Evolutionary conservation across 2,888 invertebrate genomes (phyloP).

Genomic region (Syrista parreyssii): DNA sequence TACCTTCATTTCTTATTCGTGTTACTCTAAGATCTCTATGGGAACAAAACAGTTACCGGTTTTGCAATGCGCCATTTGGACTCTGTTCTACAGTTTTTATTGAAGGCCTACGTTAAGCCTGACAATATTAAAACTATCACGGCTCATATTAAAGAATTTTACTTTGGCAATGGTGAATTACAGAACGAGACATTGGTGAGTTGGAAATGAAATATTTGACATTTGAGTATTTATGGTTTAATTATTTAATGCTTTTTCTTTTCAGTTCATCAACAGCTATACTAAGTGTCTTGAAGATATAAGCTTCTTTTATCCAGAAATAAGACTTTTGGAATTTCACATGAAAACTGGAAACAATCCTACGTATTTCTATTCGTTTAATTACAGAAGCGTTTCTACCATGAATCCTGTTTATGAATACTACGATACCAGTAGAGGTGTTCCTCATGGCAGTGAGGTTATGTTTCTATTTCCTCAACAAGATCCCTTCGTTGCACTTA

Average conservation of each 20-base stretch:
- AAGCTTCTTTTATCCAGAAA: constrained; percentile 1
- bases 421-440: neutral
- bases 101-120: neutral
- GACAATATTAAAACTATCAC: neutral
- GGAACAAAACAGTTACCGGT: constrained; percentile 23
- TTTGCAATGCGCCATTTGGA: constrained; percentile 14
- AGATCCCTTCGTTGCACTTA: constrained; percentile 23
- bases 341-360: neutral
- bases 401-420: neutral
- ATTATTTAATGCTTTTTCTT: neutral
- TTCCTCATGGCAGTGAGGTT: neutral
- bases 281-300: neutral
- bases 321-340: neutral
- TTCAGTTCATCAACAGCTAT: constrained; percentile 25
- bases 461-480: neutral
- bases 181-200: neutral
- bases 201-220: neutral
- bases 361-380: neutral
- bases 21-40: neutral
- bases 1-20: neutral
- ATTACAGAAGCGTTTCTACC: neutral
- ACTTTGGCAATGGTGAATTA: neutral
- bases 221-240: neutral
- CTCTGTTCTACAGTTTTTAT: neutral
- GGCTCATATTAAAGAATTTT: neutral